Evolutionary conservation across 2,888 invertebrate genomes (phyloP), one percentile per base, ranked within the genome.

Genomic region (Harpalus rufipes): DNA sequence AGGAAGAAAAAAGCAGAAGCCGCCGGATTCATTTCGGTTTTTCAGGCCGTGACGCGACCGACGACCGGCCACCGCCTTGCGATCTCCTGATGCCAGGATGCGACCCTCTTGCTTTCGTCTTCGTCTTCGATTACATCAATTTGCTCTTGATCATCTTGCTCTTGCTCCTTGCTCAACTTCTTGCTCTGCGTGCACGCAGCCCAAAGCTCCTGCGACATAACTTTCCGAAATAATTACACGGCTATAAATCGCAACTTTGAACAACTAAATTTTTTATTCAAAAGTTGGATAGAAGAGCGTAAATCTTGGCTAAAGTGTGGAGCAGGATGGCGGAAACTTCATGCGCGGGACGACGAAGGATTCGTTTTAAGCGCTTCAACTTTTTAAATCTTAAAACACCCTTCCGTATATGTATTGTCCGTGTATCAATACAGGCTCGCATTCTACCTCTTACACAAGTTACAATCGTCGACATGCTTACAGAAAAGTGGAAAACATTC

Each of bases 281-380:
- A 82, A 82, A 82, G 82, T 82, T 82, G 82, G 82, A 82, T 82
- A 74, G 82, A 82, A 82, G 74, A 82, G 82, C 82, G 82, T 82
- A 82, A 82, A 82, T 82, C 82, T 82, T 74, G 82, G 81, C 39
- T 82, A 82, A 82, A 82, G 68, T 82, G 82, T 74, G 82, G 41
- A 74, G 82, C 74, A 82, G 68, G 74, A 74, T 41, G 32, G 81
- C 68, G 21, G 72, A 82, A 82, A 82, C 59, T 82, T 82, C 82
- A 81, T 74, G 68, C 32, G 56, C 68, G 61, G 61, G 12, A 61
- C 14, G 44, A 12, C 44, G 44, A 32, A 32, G 32, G 32, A 51
- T 51, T 51, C 44, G 44, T 51, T 51, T 51, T 51, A 51, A 51
- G 44, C 44, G 44, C 44, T 51, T 51, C 44, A 51, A 51, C 44